Conservation (phyloP, 2,113 vertebrate species). For the Peromyscus polionotus region DNA sequence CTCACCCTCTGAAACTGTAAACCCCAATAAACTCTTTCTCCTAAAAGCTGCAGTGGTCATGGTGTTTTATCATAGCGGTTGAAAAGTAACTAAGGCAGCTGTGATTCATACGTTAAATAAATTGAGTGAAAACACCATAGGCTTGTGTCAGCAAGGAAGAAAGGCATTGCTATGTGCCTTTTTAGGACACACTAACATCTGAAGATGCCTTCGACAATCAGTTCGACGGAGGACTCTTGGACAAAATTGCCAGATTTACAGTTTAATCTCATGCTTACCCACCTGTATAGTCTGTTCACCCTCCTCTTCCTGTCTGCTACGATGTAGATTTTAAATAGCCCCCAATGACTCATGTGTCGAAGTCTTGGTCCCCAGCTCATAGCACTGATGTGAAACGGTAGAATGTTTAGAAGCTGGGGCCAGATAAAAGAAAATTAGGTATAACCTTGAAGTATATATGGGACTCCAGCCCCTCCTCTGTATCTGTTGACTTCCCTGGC, state of each 20-base stretch:
- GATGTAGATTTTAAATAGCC: background rate
- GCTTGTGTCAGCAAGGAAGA: background rate
- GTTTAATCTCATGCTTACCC: background rate
- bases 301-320: background rate
- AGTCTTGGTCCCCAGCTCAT: background rate
- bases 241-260: background rate
- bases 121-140: background rate
- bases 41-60: background rate
- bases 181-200: background rate
- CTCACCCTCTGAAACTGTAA: background rate
- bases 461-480: background rate
- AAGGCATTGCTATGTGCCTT: background rate
- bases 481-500: background rate
- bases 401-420: background rate
- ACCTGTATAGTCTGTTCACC: background rate
- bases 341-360: background rate
- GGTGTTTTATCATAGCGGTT: background rate
- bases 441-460: background rate
- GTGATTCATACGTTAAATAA: conserved; percentile 19
- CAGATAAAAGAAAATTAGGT: background rate
- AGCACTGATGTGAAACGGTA: background rate
- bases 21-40: background rate
- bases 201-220: background rate
- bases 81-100: background rate
- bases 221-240: background rate